A percentile compares a stretch with the other conserved stretches of the same genome.
Evolutionary conservation across 2,113 vertebrate species (phyloP).

Genomic region (Leucoraja erinaceus): DNA sequence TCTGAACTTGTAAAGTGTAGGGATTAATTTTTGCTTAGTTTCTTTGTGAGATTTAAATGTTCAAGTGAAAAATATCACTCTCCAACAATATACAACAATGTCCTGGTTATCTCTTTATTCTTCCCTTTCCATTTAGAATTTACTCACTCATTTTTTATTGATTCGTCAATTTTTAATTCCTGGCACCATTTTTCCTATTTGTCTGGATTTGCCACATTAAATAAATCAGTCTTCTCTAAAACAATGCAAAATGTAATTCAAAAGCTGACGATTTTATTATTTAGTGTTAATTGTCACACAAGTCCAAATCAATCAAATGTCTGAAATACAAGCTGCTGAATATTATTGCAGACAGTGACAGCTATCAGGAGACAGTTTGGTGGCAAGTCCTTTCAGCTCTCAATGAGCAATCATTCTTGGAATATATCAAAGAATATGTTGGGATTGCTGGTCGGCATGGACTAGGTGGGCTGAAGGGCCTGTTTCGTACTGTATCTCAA

Average conservation of each 20-base stretch:
- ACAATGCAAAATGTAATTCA: not conserved
- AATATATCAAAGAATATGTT: not conserved
- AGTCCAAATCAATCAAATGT: not conserved
- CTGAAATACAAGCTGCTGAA: slow-evolving; percentile 17
- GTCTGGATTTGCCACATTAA: not conserved
- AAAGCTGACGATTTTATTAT: not conserved
- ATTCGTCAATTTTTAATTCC: not conserved
- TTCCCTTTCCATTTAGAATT: not conserved
- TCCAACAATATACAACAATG: no score
- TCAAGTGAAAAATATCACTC: not conserved
- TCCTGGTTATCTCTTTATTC: not conserved
- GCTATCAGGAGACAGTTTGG: not conserved
- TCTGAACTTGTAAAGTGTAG: not conserved
- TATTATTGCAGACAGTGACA: not conserved
- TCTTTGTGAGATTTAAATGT: not conserved
- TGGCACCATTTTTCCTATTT: not conserved
- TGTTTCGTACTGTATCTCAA: no score
- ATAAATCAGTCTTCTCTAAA: not conserved
- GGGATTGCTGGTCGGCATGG: no score
- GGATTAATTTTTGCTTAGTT: not conserved
- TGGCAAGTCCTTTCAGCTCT: not conserved
- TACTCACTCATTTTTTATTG: not conserved
- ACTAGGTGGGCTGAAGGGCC: no score
- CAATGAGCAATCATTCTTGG: slow-evolving; percentile 21
- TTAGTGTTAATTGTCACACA: not conserved